Evolutionary conservation across 2,888 invertebrate genomes (phyloP), one percentile per base, ranked within the genome.

Genomic region (Villa cingulata): DNA sequence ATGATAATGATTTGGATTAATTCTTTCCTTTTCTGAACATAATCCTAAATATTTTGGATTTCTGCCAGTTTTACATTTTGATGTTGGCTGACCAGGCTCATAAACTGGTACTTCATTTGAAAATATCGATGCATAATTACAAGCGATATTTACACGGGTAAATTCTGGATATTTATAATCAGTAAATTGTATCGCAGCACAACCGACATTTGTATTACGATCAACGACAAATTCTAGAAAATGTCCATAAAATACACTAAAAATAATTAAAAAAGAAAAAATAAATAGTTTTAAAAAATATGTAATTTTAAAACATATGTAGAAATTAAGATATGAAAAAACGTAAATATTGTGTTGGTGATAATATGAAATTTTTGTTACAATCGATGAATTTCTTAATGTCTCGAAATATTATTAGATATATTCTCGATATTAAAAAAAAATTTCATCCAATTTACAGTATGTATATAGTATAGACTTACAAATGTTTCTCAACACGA

Each of bases 191-290:
- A 65, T 58, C 54, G 64, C 59, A 20, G 68, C 66, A 53, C 67
- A 69, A 19, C 69, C 69, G 4, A 68, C 62, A 50, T 67, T 64
- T 4, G 63, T 65, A 46, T 65, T 66, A 1, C 65, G 59, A 52
- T 67, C 69, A 37, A 64, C 57, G 4, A 67, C 62, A 3, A 65
- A 60, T 34, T 62, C 65, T 12, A 63, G 65, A 57, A 69, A 68
- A 46, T 69, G 69, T 0, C 68, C 69, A 37, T 67, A 67, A 47
- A 58, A 55, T 34, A 64, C 62, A 7, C 69, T 68, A 41, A 16
- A 47, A 44, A 46, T n/a, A n/a, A n/a, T n/a, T n/a, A n/a, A n/a
- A n/a, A n/a, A n/a, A n/a, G n/a, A n/a, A n/a, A n/a, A n/a, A n/a
- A n/a, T n/a, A n/a, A n/a, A n/a, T n/a, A n/a, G n/a, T n/a, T n/a